phyloP scores from a whole-genome alignment of 92 coral and sea anemone species.

The Muricea muricata region DNA sequence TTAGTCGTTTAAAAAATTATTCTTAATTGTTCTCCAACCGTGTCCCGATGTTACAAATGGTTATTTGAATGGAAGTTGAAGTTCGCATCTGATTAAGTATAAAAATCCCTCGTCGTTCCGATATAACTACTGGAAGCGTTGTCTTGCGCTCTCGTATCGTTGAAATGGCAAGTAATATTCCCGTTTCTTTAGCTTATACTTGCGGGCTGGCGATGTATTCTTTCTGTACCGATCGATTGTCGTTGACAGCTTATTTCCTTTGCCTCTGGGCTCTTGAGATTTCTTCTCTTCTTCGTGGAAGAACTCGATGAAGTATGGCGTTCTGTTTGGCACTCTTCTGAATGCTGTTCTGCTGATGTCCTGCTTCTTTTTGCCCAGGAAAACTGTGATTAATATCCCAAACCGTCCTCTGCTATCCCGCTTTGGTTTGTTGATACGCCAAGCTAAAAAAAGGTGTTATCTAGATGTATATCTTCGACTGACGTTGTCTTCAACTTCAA shows the following conservation, averaged over 20 bases:
- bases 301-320: constrained; percentile 27
- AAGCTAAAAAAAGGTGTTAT: background rate
- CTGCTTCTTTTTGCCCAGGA: constrained; percentile 2
- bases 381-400: constrained; percentile 4
- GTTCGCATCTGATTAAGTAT: background rate
- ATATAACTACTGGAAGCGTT: background rate
- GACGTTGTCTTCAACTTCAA: no score
- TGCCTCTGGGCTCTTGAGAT: no score
- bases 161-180: background rate
- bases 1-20: background rate
- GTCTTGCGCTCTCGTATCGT: background rate
- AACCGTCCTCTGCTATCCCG: constrained; percentile 1
- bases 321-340: background rate
- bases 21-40: background rate
- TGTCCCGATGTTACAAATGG: no score
- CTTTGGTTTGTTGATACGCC: background rate
- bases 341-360: background rate
- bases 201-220: background rate
- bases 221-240: background rate
- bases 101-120: no score
- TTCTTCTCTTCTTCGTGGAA: background rate
- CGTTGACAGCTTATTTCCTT: background rate
- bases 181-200: background rate
- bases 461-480: no score
- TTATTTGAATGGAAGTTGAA: background rate